Base-by-base conservation (phyloP, 2,797 vertebrate genomes). In the Syngnathus rostellatus region DNA sequence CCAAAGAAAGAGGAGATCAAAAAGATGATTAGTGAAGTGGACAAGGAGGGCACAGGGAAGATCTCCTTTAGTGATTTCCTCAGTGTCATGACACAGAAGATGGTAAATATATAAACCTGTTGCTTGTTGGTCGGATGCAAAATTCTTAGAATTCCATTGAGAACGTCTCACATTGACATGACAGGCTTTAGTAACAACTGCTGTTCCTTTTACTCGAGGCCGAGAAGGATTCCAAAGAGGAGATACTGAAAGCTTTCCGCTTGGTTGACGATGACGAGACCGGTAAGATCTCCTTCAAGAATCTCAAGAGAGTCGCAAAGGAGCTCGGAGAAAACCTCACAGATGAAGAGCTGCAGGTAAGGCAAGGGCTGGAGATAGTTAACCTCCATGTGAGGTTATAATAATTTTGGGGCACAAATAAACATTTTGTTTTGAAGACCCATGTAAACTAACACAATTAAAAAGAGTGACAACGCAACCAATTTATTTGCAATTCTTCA, bases 1-100 rank as follows among this genome's bases (percentile, higher is more conserved):
- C 97, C 95, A 3, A 98, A 94, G 81, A 97, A 95, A 78, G 96
- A 98, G 81, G 96, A 98, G 82, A 96, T 98, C 77, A 96, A 96
- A 86, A 95, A 95, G 89, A 98, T 96, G 89, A 93, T 93, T 39
- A 80, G 87, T 1, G 94, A 97, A 66, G 92, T 97, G 3, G 94
- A 98, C 78, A 97, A 95, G 59, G 94, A 95, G 3, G 90, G 92
- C 25, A 95, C 93, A 2, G 95, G 95, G 68, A 98, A 94, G 83
- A 95, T 99, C 80, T 93, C 91, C 70, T 97, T 94, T 21, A 69
- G 51, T 23, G 93, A 96, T 69, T 98, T 98, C 77, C 83, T 97
- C 68, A 65, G 79, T 25, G 90, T 95, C 70, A 95, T 98, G 94
- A 94, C 94, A 1, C 93, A 95, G 76, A 98, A 96, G 89, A 98